A percentile compares a stretch with the other conserved stretches of the same genome.
These are phyloP conservation scores for Drosophila lini DNA, from an alignment of 1,140 invertebrate species.

Conservation along the genomic window DNA sequence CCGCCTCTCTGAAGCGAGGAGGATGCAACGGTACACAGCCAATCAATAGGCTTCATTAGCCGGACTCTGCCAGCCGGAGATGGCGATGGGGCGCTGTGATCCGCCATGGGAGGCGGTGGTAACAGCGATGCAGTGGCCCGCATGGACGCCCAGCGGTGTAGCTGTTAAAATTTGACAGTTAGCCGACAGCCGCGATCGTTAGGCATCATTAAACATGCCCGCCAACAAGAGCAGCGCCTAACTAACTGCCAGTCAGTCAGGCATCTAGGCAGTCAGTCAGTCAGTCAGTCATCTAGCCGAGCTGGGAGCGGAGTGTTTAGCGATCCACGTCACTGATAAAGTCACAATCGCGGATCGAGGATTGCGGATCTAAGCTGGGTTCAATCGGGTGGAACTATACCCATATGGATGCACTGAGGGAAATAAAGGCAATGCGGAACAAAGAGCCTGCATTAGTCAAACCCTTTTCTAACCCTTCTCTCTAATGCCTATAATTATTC, in stretches of 20 bases:
- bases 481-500: not conserved
- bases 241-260: constrained; percentile 32
- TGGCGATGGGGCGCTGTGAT: not conserved
- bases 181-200: constrained; percentile 63
- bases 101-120: constrained; percentile 44
- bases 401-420: constrained; percentile 7
- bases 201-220: constrained; percentile 63
- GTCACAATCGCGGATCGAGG: constrained; percentile 31
- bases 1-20: not conserved
- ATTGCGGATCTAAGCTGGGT: constrained; percentile 29
- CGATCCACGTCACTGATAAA: constrained; percentile 58
- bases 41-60: constrained; percentile 59
- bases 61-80: constrained; percentile 8
- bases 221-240: constrained; percentile 49
- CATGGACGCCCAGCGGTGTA: constrained; percentile 52
- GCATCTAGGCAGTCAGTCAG: constrained; percentile 10
- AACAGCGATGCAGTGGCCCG: constrained; percentile 31
- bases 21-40: constrained; percentile 36
- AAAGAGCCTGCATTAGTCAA: not conserved
- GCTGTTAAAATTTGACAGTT: constrained; percentile 68
- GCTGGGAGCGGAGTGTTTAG: constrained; percentile 47
- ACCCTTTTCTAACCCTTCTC: not conserved
- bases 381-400: constrained; percentile 34
- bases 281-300: constrained; percentile 11
- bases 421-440: too few relatives aligned